These are phyloP conservation scores for Plebejus melissa DNA, from an alignment of 2,888 invertebrate genomes.

Conservation along the genomic window DNA sequence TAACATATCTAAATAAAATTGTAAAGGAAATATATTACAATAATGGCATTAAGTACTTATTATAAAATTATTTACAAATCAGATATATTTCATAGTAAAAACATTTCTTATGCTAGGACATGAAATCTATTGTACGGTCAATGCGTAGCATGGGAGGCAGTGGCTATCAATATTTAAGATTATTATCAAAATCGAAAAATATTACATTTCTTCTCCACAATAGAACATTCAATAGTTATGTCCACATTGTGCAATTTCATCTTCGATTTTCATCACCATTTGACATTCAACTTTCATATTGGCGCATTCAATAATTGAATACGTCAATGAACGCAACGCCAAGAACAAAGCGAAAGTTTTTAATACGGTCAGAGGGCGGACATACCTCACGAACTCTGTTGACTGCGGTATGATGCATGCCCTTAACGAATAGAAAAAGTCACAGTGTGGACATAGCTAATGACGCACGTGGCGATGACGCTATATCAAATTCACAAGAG, in stretches of 20 bases:
- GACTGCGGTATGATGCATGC: no score
- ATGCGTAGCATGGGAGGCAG: slow-evolving; percentile 2
- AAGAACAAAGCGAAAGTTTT: no score
- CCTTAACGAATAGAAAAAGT: no score
- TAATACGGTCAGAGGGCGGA: no score
- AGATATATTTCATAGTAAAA: slow-evolving; percentile 6
- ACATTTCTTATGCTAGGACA: slow-evolving; percentile 13
- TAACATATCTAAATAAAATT: no score
- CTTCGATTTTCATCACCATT: neutral
- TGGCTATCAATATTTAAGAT: neutral
- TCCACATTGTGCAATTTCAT: no score
- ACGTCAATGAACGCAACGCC: no score
- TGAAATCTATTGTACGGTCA: neutral
- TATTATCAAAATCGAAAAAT: slow-evolving; percentile 11
- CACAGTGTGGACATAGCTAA: no score
- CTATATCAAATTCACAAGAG: neutral
- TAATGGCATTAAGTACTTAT: slow-evolving; percentile 32
- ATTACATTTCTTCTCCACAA: neutral
- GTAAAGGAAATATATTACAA: slow-evolving; percentile 40
- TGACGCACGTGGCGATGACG: no score
- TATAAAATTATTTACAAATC: slow-evolving; percentile 24
- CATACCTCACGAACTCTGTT: no score
- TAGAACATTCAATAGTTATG: neutral
- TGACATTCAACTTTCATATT: no score
- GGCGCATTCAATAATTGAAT: no score